These are phyloP conservation scores for Hydrolagus affinis DNA, from an alignment of 2,113 vertebrate genomes.

Conservation along the genomic window DNA sequence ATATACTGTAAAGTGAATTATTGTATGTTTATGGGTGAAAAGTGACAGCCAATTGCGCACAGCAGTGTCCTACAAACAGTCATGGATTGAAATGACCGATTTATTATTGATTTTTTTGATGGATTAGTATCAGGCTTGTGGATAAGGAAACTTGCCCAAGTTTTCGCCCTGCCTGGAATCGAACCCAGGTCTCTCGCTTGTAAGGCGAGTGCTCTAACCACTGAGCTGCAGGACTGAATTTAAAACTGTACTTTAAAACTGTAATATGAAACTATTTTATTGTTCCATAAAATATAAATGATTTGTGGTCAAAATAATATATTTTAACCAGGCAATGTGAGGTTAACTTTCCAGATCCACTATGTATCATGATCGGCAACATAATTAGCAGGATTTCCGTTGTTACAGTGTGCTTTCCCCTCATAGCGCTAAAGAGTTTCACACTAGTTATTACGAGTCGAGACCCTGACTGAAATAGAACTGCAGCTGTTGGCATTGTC, in stretches of 20 bases:
- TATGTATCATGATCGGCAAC: not conserved
- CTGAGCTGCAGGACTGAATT: not conserved
- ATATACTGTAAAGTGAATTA: too few species aligned
- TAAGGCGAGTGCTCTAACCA: too few species aligned
- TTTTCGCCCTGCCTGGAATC: too few species aligned
- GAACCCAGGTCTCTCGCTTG: too few species aligned
- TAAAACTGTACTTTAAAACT: not conserved
- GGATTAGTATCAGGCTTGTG: too few species aligned
- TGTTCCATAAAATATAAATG: not conserved
- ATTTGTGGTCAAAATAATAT: not conserved
- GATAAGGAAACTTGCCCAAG: too few species aligned
- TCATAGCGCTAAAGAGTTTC: not conserved
- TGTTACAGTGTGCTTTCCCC: not conserved
- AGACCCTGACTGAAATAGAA: constrained; percentile 40
- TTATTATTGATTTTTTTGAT: too few species aligned
- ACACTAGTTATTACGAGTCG: not conserved
- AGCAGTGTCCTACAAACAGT: too few species aligned
- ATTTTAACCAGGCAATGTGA: not conserved
- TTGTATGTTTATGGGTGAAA: too few species aligned
- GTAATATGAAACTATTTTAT: too few species aligned
- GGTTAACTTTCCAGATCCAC: not conserved
- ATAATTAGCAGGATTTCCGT: not conserved
- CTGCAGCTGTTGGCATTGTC: constrained; percentile 72
- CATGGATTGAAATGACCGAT: too few species aligned
- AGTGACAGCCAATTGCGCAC: too few species aligned